Evolutionary conservation across 2,113 vertebrate genomes (phyloP), one percentile per base, ranked within the genome.

Genomic region (Lepus timidus): DNA sequence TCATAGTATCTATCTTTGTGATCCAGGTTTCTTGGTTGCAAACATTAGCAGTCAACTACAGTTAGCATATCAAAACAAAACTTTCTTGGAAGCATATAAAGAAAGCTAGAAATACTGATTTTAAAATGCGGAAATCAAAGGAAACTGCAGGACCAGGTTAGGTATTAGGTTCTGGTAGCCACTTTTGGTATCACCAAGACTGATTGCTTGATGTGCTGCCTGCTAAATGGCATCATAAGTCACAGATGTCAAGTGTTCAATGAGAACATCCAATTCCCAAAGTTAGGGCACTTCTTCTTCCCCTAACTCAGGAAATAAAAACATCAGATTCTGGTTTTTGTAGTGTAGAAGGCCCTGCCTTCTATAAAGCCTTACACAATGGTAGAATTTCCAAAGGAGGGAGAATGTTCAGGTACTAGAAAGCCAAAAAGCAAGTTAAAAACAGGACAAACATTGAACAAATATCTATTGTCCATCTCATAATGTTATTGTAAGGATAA

Each of bases 21-120:
- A 93, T 10, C 13, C 52, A n/a, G n/a, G 13, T 65, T 90, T 93
- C 61, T 93, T 90, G 55, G 39, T 87, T 96, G 33, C 33, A 81
- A 76, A 85, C 16, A 79, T 76, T 16, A 84, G 36, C 14, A 92
- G 44, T 51, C 36, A 68, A 75, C 71, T 79, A 29, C 65, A 87
- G 14, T 71, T 68, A 89, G n/a, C 33, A 83, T 76, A 86, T 51
- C 23, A 94, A 88, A 80, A 82, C 20, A 78, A 31, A 85, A 31
- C 33, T 93, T 78, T 78, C 23, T 51, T 71, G 33, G n/a, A 82
- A 70, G 3, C 16, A 11, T 75, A 52, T 49, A 83, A 75, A 22
- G 14, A 85, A 88, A 33, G 17, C 29, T 68, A 62, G 58, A 19
- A 83, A 51, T 68, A 44, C 11, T n/a, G 31, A 25, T 9, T 85